Conservation (phyloP, 2,888 invertebrate genomes). For the Theristus sp. region DNA sequence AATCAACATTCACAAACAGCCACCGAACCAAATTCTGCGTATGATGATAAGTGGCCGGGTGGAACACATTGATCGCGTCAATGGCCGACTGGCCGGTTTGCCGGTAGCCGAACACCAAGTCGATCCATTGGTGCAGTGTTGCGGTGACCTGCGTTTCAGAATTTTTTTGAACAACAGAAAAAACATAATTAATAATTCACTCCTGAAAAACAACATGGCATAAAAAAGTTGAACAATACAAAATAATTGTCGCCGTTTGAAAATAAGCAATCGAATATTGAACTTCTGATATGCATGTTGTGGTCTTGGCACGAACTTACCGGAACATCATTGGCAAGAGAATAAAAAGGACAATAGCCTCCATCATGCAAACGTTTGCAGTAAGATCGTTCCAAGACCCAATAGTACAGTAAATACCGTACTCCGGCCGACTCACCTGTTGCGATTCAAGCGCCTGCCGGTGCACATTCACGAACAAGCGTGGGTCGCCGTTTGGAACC, state of each 20-base stretch:
- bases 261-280: background rate
- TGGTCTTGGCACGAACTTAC: no score
- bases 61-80: conserved; percentile 87
- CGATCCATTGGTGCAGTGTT: conserved; percentile 93
- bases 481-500: conserved; percentile 63
- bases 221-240: no score
- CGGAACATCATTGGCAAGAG: no score
- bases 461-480: conserved; percentile 84
- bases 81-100: conserved; percentile 51
- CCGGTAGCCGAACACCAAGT: conserved; percentile 88
- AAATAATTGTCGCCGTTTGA: background rate
- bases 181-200: no score
- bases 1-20: no score
- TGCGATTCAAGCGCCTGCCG: conserved; percentile 65
- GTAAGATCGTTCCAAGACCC: no score
- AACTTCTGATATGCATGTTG: background rate
- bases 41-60: conserved; percentile 38
- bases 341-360: no score
- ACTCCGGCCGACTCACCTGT: conserved; percentile 69
- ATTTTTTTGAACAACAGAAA: no score
- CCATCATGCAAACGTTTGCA: no score
- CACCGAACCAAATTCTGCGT: background rate
- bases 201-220: no score
- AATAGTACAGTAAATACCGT: conserved; percentile 93
- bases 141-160: conserved; percentile 58